A percentile compares a stretch with the other conserved stretches of the same genome.
Evolutionary conservation across 2,888 invertebrate genomes (phyloP).

Genomic region (Nephrotoma appendiculata): DNA sequence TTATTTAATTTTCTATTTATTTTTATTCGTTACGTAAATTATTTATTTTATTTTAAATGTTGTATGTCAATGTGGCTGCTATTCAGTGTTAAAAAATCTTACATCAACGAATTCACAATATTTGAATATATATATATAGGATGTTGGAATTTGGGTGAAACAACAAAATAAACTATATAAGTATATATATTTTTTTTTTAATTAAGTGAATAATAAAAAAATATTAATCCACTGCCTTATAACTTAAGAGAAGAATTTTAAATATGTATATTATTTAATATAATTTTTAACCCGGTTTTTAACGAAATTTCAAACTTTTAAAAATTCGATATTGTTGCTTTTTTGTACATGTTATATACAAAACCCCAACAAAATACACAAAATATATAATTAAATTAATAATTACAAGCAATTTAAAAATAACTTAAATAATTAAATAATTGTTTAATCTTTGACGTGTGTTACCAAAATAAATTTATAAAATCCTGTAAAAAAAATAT

Average conservation of each 20-base stretch:
- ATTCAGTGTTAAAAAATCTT: neutral
- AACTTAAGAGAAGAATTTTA: neutral
- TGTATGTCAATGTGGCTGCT: slow-evolving; percentile 3
- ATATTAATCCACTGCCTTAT: slow-evolving; percentile 6
- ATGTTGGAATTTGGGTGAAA: slow-evolving; percentile 6
- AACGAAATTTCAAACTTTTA: neutral
- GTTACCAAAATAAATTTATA: slow-evolving; percentile 10
- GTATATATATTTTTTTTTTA: neutral
- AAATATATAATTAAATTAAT: neutral
- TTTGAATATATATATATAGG: neutral
- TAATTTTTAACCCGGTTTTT: neutral
- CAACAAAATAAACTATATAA: neutral
- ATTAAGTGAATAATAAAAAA: neutral
- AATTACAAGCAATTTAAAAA: neutral
- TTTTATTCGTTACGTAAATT: neutral
- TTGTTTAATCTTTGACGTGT: slow-evolving; percentile 10
- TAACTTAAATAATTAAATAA: slow-evolving; percentile 10
- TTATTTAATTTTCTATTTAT: neutral
- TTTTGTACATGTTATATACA: neutral
- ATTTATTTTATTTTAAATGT: neutral
- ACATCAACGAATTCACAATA: neutral
- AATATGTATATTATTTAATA: neutral
- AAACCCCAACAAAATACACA: slow-evolving; percentile 7
- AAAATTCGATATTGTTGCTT: neutral
- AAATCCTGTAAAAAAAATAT: slow-evolving; percentile 8